Conservation (phyloP, 2,888 invertebrate species). For the Pimpla rufipes region DNA sequence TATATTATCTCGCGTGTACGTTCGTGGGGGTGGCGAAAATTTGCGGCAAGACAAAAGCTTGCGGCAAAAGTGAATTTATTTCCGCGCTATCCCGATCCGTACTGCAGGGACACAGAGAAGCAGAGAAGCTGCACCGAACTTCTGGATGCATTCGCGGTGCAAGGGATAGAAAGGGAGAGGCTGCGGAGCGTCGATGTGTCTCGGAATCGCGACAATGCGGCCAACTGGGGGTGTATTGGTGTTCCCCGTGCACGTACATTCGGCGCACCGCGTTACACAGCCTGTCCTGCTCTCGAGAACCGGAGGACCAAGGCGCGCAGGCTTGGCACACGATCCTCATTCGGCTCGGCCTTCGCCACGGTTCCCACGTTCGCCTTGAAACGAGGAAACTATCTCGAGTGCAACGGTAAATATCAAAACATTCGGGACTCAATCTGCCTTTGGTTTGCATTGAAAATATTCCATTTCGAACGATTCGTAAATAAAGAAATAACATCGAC, state of each 20-base stretch:
- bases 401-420: constrained; percentile 37
- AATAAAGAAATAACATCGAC: background rate
- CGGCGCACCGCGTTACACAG: background rate
- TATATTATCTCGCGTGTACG: background rate
- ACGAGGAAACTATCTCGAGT: constrained; percentile 28
- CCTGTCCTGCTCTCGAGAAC: constrained; percentile 50
- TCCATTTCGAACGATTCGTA: background rate
- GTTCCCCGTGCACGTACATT: constrained; percentile 7
- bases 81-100: constrained; percentile 36
- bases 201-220: constrained; percentile 47
- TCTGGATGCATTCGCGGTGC: constrained; percentile 9
- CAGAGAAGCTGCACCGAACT: constrained; percentile 21
- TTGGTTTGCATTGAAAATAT: constrained; percentile 20
- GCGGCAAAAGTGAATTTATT: constrained; percentile 45
- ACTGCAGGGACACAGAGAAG: constrained; percentile 45
- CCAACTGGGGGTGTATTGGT: constrained; percentile 44
- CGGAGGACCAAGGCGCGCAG: constrained; percentile 71
- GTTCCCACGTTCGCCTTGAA: constrained; percentile 53
- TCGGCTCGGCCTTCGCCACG: constrained; percentile 57
- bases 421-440: constrained; percentile 21
- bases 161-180: constrained; percentile 28
- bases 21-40: background rate
- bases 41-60: background rate
- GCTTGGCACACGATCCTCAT: constrained; percentile 75
- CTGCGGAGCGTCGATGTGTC: constrained; percentile 17